phyloP scores from a whole-genome alignment of 2,888 invertebrate species.

The Charanyca ferruginea region DNA sequence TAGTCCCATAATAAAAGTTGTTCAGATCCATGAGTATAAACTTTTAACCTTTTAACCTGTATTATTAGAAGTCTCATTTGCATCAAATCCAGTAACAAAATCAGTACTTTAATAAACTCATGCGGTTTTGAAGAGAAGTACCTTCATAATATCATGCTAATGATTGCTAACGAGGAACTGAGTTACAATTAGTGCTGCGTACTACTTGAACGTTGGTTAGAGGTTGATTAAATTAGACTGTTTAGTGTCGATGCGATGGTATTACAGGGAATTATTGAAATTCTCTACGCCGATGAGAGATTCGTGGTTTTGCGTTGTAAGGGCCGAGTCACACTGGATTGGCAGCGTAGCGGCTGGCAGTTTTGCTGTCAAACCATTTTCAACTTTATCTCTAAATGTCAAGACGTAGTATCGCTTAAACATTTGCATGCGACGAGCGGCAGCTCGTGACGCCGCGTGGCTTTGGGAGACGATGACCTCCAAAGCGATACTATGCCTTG shows the following conservation, averaged over 20 bases:
- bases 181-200: conserved; percentile 24
- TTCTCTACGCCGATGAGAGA: background rate
- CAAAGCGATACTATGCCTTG: too few relatives aligned
- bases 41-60: too few relatives aligned
- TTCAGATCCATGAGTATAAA: background rate
- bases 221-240: conserved; percentile 4
- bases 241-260: background rate
- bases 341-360: too few relatives aligned
- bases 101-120: background rate
- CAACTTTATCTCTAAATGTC: too few relatives aligned
- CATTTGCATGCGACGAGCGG: too few relatives aligned
- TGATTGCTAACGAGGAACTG: conserved; percentile 23
- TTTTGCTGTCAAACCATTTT: too few relatives aligned
- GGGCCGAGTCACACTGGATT: too few relatives aligned
- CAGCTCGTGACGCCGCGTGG: too few relatives aligned
- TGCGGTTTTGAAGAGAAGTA: background rate
- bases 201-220: conserved; percentile 12
- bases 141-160: conserved; percentile 12
- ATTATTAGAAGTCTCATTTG: background rate
- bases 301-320: background rate
- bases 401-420: too few relatives aligned
- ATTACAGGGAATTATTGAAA: background rate
- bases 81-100: background rate
- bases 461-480: too few relatives aligned
- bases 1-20: background rate